These are phyloP conservation scores for Tricholaema leucomelas DNA, from an alignment of 2,113 vertebrate genomes.

Conservation along the genomic window DNA sequence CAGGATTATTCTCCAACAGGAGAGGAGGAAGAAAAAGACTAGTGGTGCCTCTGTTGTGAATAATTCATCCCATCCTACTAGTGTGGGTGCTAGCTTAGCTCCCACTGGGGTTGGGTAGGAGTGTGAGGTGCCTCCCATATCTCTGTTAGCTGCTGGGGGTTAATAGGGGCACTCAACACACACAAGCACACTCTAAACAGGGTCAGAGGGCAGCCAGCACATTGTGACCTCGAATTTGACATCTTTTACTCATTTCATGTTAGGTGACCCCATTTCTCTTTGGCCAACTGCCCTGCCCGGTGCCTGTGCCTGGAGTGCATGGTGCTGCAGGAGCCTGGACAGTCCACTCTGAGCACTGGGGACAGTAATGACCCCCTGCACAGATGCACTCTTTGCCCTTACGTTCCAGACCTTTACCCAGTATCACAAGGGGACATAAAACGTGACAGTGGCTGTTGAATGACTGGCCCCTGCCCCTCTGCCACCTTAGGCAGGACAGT, in stretches of 20 bases:
- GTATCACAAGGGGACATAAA: background rate
- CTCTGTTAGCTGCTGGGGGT: constrained; percentile 7
- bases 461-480: background rate
- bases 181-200: constrained; percentile 1
- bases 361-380: background rate
- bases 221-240: constrained; percentile 51
- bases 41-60: constrained; percentile 11
- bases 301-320: background rate
- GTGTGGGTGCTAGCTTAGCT: background rate
- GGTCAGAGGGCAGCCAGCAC: constrained; percentile 51
- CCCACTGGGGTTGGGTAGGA: background rate
- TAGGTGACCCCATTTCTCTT: background rate
- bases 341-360: background rate
- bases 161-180: constrained; percentile 57
- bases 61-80: constrained; percentile 31
- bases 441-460: background rate
- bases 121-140: background rate
- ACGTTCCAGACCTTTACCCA: background rate
- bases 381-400: background rate
- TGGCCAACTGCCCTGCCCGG: background rate
- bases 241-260: constrained; percentile 31
- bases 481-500: background rate
- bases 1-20: background rate
- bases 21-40: background rate
- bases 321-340: background rate